These are phyloP conservation scores for Tetragnatha versicolor DNA, from an alignment of 1,140 invertebrate genomes.

Conservation along the genomic window DNA sequence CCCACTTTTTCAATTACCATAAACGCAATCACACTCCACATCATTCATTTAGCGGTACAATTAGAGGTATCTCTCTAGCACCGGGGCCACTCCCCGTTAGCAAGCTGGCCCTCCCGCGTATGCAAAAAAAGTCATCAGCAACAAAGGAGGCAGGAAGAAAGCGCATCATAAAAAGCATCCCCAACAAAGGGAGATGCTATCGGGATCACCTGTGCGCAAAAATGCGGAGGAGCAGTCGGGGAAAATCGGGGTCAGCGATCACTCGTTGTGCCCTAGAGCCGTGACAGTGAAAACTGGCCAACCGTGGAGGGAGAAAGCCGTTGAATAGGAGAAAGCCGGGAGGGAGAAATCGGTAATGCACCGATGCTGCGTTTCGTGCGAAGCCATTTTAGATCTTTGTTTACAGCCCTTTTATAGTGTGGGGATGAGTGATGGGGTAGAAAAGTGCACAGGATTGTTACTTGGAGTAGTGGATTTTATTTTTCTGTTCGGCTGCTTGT, in stretches of 20 bases:
- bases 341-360: slow-evolving; percentile 18
- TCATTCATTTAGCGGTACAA: too few species aligned
- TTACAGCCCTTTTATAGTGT: too few species aligned
- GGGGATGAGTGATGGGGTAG: too few species aligned
- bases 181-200: slow-evolving; percentile 28
- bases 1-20: too few species aligned
- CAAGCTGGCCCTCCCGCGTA: background rate
- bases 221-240: slow-evolving; percentile 15
- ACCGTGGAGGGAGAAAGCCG: slow-evolving; percentile 17
- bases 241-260: slow-evolving; percentile 38
- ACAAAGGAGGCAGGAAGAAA: background rate
- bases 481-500: too few species aligned
- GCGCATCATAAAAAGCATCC: background rate
- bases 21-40: too few species aligned
- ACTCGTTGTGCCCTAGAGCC: slow-evolving; percentile 10
- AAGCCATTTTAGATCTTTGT: too few species aligned
- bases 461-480: too few species aligned
- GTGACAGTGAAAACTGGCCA: slow-evolving; percentile 27
- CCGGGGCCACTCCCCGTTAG: background rate
- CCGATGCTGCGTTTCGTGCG: background rate
- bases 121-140: background rate
- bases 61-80: too few species aligned
- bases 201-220: slow-evolving; percentile 38
- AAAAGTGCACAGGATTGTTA: too few species aligned
- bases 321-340: background rate